Percentiles rank a stretch among this genome's conserved stretches.
These are phyloP conservation scores for Phylloscopus trochilus DNA, from an alignment of 2,113 vertebrate species.

Conservation along the genomic window DNA sequence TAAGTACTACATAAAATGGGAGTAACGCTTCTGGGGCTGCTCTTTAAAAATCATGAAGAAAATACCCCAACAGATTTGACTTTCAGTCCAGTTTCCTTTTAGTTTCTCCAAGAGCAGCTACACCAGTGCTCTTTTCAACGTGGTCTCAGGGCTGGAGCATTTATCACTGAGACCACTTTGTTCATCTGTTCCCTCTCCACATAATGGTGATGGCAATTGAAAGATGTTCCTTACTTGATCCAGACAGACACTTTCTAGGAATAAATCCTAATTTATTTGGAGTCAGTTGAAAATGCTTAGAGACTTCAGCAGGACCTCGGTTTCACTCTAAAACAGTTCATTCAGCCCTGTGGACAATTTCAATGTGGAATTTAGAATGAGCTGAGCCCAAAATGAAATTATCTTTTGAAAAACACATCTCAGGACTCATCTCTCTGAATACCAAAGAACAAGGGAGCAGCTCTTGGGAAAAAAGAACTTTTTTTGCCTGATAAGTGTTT, in stretches of 20 bases:
- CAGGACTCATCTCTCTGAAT: background rate
- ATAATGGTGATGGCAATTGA: background rate
- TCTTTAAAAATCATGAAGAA: conserved; percentile 18
- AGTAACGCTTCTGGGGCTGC: background rate
- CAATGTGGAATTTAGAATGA: background rate
- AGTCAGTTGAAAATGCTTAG: background rate
- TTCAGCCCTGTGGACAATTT: background rate
- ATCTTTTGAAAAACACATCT: background rate
- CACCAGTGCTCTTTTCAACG: background rate
- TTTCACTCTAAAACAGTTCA: background rate
- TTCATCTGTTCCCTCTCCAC: background rate
- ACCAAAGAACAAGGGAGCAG: background rate
- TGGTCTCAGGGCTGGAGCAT: background rate
- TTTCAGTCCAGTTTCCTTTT: background rate
- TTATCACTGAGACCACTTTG: background rate
- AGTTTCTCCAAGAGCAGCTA: background rate
- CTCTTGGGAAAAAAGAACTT: background rate
- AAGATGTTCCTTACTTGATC: background rate
- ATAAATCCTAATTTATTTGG: background rate
- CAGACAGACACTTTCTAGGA: background rate
- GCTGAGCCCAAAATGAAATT: background rate
- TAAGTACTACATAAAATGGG: conserved; percentile 41
- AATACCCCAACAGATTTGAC: background rate
- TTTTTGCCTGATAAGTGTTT: background rate
- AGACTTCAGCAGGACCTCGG: background rate